Base-by-base conservation (phyloP, 2,797 vertebrate genomes). In the Pampus argenteus region DNA sequence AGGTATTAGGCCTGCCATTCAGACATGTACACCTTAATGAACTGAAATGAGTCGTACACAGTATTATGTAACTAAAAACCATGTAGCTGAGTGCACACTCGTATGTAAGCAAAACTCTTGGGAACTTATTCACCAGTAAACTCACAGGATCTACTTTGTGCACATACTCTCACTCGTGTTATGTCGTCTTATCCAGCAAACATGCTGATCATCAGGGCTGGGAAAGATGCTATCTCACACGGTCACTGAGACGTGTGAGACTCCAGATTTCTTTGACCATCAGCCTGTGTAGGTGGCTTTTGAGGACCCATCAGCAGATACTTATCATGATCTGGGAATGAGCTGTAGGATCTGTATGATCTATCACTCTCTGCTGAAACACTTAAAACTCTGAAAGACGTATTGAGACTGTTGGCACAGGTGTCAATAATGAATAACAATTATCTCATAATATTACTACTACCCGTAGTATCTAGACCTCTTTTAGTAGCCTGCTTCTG, bases 241-340 rank as follows among this genome's bases (percentile, higher is more conserved):
- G 45, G 44, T 56, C 64, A 55, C 25, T 18, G 34, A 25, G 29
- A 40, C 56, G 45, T 62, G 29, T 65, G 56, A 3, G 20, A 57
- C 47, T 66, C 15, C 50, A 56, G 3, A 47, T 20, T 51, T 54
- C 23, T 75, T 51, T 57, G 59, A 60, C 45, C 45, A 15, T 23
- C 31, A 28, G 48, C 26, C 28, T 54, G 22, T 63, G 29, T 67
- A 26, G 42, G 38, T 5, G 9, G 36, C 20, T 52, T 26, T 48
- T 62, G 18, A 65, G 50, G 50, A 18, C 28, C 66, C 58, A 52
- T 86, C 73, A 84, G 77, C 83, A 81, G 88, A 91, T 89, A 54
- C 36, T 78, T 88, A 84, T 88, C 77, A 2, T 23, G 50, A 74
- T 25, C 36, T 76, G 54, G 68, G 59, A 82, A 78, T 48, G 56